Evolutionary conservation across 2,113 vertebrate genomes (phyloP).

Genomic region (Spilogale gracilis): DNA sequence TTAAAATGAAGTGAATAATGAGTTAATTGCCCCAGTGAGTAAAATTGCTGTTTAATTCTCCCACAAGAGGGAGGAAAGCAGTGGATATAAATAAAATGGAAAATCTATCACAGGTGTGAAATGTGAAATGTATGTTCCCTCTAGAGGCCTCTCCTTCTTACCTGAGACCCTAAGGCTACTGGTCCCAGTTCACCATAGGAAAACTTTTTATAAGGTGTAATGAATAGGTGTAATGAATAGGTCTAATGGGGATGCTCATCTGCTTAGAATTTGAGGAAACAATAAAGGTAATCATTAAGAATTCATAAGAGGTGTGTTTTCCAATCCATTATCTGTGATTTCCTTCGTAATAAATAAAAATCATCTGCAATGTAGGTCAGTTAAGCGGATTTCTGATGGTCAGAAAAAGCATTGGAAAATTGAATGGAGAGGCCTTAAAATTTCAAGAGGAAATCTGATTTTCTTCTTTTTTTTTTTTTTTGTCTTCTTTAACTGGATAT

Average conservation of each 20-base stretch:
- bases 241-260: background rate
- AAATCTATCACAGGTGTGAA: background rate
- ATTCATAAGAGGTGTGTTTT: background rate
- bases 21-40: slow-evolving; percentile 19
- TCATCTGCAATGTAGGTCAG: background rate
- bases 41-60: slow-evolving; percentile 12
- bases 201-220: background rate
- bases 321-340: background rate
- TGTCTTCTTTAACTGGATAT: background rate
- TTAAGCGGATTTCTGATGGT: slow-evolving; percentile 13
- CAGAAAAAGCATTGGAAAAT: background rate
- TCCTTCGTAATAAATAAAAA: slow-evolving; percentile 51
- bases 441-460: background rate
- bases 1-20: slow-evolving; percentile 32
- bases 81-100: background rate
- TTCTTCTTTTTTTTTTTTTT: background rate
- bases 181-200: background rate
- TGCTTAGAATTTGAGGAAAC: slow-evolving; percentile 39
- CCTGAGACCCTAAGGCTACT: background rate
- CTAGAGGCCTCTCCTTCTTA: background rate
- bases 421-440: background rate
- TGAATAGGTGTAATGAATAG: background rate
- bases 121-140: background rate
- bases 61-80: background rate
- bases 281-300: background rate